These are phyloP conservation scores for Hirundichthys speculiger DNA, from an alignment of 2,113 vertebrate genomes.

Conservation along the genomic window DNA sequence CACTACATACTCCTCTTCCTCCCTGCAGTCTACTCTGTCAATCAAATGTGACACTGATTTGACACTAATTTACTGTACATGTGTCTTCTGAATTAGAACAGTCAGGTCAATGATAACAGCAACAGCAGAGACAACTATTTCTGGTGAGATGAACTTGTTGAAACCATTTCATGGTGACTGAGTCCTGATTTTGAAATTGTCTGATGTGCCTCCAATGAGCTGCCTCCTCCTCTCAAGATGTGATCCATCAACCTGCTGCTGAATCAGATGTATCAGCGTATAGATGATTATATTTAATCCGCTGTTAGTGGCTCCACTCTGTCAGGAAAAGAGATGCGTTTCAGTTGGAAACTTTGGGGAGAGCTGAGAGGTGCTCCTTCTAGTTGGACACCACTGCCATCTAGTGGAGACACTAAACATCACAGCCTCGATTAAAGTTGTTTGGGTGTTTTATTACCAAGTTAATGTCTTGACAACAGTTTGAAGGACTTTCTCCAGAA, in stretches of 20 bases:
- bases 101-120: no score
- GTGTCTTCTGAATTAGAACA: background rate
- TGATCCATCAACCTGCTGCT: background rate
- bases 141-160: no score
- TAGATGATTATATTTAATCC: background rate
- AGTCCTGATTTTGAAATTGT: no score
- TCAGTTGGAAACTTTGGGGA: background rate
- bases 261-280: background rate
- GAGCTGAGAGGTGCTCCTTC: background rate
- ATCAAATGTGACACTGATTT: constrained; percentile 57
- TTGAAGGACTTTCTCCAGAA: background rate
- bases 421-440: background rate
- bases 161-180: no score
- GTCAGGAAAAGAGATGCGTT: background rate
- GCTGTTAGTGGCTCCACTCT: background rate
- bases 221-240: no score
- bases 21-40: constrained; percentile 63
- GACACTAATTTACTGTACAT: constrained; percentile 1
- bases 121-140: no score
- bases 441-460: background rate
- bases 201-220: no score
- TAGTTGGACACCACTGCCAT: constrained; percentile 34
- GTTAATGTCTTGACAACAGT: no score
- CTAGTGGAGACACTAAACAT: constrained; percentile 26
- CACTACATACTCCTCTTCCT: constrained; percentile 30